Conservation (phyloP, 2,888 invertebrate genomes). For the Geotrupes spiniger region DNA sequence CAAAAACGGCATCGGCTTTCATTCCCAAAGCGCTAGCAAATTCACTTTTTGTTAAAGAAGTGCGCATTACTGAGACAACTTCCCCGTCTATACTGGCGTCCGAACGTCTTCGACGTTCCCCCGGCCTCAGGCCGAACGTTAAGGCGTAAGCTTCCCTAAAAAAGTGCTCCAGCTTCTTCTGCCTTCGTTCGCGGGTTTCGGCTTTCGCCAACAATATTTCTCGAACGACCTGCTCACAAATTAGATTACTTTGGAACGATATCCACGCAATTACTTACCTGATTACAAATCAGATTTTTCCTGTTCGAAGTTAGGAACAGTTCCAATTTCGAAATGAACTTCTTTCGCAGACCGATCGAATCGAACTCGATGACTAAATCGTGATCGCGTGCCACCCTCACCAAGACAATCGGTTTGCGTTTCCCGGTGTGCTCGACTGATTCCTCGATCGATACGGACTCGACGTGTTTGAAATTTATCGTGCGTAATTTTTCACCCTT, state of each 20-base stretch:
- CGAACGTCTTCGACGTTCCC: slow-evolving; percentile 73
- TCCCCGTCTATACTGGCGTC: slow-evolving; percentile 75
- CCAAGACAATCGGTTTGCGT: slow-evolving; percentile 77
- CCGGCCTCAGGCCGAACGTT: slow-evolving; percentile 85
- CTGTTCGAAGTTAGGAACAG: slow-evolving; percentile 80
- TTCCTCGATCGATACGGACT: slow-evolving; percentile 81
- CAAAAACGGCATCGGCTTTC: slow-evolving; percentile 92
- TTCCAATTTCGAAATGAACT: slow-evolving; percentile 84
- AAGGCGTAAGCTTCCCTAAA: slow-evolving; percentile 94
- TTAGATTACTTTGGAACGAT: slow-evolving; percentile 78
- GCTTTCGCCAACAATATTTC: slow-evolving; percentile 88
- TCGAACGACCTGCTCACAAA: slow-evolving; percentile 58
- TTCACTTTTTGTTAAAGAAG: slow-evolving; percentile 85
- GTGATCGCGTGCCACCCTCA: slow-evolving; percentile 83
- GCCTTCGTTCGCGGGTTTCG: slow-evolving; percentile 90
- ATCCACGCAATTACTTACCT: slow-evolving; percentile 55
- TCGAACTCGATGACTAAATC: slow-evolving; percentile 92
- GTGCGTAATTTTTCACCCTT: slow-evolving; percentile 89
- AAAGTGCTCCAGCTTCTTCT: slow-evolving; percentile 90
- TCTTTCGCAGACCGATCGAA: slow-evolving; percentile 72
- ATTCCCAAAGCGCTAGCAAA: slow-evolving; percentile 95
- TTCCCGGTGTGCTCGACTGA: slow-evolving; percentile 76
- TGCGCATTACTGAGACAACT: slow-evolving; percentile 90
- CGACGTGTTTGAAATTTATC: slow-evolving; percentile 72
- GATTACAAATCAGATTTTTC: slow-evolving; percentile 71